Conservation (phyloP, 2,797 vertebrate genomes). For the Buphagus erythrorhynchus region DNA sequence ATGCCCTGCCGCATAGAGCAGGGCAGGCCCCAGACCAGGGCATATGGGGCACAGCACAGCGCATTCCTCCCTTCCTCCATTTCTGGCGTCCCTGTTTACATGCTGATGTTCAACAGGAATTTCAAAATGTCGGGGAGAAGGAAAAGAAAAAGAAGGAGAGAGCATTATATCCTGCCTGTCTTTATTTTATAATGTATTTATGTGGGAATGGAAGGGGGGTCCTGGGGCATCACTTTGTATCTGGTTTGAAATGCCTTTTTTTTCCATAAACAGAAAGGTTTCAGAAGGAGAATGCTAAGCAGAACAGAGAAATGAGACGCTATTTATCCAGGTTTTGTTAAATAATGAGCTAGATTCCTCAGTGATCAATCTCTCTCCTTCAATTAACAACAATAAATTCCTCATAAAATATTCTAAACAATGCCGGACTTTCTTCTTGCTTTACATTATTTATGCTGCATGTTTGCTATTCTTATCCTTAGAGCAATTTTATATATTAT, state of each 20-base stretch:
- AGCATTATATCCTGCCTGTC: neutral
- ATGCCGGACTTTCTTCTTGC: constrained; percentile 39
- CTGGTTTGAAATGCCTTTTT: neutral
- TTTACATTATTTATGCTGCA: constrained; percentile 52
- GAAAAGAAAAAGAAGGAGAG: neutral
- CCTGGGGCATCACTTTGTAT: neutral
- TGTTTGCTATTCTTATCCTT: constrained; percentile 56
- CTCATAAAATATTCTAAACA: constrained; percentile 67
- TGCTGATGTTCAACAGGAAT: neutral
- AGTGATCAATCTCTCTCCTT: constrained; percentile 53
- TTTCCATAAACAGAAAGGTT: neutral
- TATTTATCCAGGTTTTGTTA: constrained; percentile 63
- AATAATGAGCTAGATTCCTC: constrained; percentile 48
- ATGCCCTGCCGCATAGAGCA: neutral
- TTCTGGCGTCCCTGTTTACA: neutral
- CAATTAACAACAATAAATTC: constrained; percentile 64
- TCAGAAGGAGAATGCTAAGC: constrained; percentile 27
- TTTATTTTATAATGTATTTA: constrained; percentile 11
- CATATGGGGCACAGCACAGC: neutral
- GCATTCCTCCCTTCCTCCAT: neutral
- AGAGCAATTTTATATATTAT: constrained; percentile 61
- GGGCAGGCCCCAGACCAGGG: neutral
- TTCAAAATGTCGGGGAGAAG: neutral
- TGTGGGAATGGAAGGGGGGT: neutral
- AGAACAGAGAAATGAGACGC: constrained; percentile 30